Evolutionary conservation across 2,888 invertebrate species (phyloP).

Genomic region (Andrena camellia): DNA sequence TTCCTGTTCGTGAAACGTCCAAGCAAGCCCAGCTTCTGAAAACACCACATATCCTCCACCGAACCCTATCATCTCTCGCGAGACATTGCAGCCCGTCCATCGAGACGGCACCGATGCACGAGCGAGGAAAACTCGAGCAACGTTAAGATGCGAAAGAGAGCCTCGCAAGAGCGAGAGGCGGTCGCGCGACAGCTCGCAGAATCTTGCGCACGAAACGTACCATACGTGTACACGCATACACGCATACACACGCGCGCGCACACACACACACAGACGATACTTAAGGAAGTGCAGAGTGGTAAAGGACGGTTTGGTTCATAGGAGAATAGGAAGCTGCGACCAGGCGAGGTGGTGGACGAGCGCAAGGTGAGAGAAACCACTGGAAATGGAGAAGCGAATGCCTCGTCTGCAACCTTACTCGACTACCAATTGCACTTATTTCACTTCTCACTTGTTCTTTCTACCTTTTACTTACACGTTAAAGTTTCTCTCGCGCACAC

Average conservation of each 20-base stretch:
- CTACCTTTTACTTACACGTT: conserved; percentile 42
- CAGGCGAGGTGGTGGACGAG: conserved; percentile 97
- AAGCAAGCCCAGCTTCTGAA: conserved; percentile 70
- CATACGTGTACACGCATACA: neutral
- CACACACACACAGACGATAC: conserved; percentile 7
- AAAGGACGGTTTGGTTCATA: conserved; percentile 86
- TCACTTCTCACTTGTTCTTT: conserved; percentile 57
- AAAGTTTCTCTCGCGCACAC: conserved; percentile 54
- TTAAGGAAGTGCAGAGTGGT: conserved; percentile 58
- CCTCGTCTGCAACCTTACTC: conserved; percentile 81
- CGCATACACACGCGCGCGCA: neutral
- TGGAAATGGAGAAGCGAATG: conserved; percentile 69
- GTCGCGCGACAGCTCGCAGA: neutral
- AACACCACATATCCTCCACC: conserved; percentile 22
- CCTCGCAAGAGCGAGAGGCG: neutral
- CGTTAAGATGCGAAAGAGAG: neutral
- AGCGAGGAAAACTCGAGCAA: neutral
- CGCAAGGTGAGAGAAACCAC: conserved; percentile 90
- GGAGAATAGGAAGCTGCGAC: conserved; percentile 96
- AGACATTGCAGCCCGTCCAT: conserved; percentile 22
- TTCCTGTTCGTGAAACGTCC: conserved; percentile 66
- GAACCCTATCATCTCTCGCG: conserved; percentile 33
- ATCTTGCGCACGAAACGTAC: neutral
- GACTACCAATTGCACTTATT: conserved; percentile 76
- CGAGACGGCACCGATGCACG: neutral